phyloP scores from a whole-genome alignment of 2,888 invertebrate genomes.

The Dryobota labecula region DNA sequence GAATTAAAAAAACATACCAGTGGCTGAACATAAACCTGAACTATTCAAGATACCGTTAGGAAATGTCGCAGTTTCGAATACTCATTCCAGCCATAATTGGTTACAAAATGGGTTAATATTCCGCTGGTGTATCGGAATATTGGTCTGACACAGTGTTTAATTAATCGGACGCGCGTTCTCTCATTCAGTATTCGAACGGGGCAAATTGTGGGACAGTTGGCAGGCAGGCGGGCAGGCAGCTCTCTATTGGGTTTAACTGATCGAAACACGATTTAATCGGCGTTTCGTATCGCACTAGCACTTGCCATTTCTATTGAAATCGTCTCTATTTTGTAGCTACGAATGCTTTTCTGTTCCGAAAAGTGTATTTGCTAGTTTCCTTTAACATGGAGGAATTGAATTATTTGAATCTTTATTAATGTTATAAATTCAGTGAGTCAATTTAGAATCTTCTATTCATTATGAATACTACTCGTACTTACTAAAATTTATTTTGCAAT shows the following conservation, averaged over 20 bases:
- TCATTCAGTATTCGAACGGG: conserved; percentile 12
- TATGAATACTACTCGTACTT: no score
- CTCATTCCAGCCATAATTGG: background rate
- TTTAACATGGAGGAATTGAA: background rate
- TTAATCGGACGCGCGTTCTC: conserved; percentile 5
- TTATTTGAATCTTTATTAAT: background rate
- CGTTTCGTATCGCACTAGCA: background rate
- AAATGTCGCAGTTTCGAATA: background rate
- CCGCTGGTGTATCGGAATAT: background rate
- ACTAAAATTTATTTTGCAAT: no score
- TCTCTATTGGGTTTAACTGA: background rate
- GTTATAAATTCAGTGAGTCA: background rate
- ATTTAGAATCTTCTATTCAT: background rate
- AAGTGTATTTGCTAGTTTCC: background rate
- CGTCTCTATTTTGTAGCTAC: background rate
- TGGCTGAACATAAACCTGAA: background rate
- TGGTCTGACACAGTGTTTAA: background rate
- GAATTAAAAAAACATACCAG: background rate
- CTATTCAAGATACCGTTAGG: background rate
- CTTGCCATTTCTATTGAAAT: conserved; percentile 2
- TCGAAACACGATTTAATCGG: conserved; percentile 4
- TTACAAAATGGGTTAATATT: background rate
- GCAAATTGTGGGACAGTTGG: background rate
- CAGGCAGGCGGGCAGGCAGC: background rate
- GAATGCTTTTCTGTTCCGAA: background rate